phyloP scores from a whole-genome alignment of 2,888 invertebrate species.

The Aleiodes testaceus region DNA sequence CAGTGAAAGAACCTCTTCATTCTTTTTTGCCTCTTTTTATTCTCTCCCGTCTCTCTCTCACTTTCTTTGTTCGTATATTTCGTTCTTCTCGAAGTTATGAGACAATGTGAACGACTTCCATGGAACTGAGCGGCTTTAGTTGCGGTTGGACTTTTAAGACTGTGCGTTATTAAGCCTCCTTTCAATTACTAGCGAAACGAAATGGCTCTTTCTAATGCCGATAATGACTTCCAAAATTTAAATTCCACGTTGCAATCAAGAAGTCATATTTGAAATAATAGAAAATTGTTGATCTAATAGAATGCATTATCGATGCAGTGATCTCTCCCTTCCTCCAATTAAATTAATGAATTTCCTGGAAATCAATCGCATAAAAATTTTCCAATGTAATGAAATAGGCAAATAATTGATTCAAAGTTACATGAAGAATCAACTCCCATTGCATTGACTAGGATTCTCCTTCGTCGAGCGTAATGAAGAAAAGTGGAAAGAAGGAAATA shows the following conservation, averaged over 20 bases:
- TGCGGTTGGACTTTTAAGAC: slow-evolving; percentile 33
- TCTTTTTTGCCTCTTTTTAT: slow-evolving; percentile 11
- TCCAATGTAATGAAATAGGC: too few species aligned
- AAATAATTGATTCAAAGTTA: too few species aligned
- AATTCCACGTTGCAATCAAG: not conserved
- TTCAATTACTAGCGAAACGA: slow-evolving; percentile 60
- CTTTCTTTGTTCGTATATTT: not conserved
- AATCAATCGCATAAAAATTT: too few species aligned
- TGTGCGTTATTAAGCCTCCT: slow-evolving; percentile 64
- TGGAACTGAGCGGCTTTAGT: slow-evolving; percentile 24
- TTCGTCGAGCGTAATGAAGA: too few species aligned
- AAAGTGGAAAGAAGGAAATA: not conserved
- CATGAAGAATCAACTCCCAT: too few species aligned
- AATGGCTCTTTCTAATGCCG: slow-evolving; percentile 59
- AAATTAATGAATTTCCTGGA: too few species aligned
- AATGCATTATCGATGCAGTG: too few species aligned
- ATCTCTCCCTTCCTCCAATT: too few species aligned
- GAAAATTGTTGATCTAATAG: too few species aligned
- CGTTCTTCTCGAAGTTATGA: slow-evolving; percentile 17
- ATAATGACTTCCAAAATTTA: slow-evolving; percentile 18
- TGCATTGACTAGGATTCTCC: too few species aligned
- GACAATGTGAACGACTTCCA: slow-evolving; percentile 29
- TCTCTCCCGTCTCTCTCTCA: not conserved
- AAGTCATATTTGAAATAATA: too few species aligned
- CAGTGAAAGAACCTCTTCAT: not conserved